Evolutionary conservation across 2,797 vertebrate genomes (phyloP).

Genomic region (Enteromius paludinosus): DNA sequence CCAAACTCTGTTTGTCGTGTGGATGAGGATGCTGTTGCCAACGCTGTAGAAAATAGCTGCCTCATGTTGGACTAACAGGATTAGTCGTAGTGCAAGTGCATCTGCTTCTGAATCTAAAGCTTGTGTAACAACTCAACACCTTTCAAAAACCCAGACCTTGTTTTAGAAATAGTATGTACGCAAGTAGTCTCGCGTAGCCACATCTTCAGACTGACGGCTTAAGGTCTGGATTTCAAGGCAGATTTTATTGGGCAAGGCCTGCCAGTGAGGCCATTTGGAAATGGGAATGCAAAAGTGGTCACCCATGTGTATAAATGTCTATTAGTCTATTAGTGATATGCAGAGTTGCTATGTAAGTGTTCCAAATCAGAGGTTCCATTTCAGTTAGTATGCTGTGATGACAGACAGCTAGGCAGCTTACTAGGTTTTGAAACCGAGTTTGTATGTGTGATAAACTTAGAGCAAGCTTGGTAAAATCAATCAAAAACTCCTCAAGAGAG

Average conservation of each 20-base stretch:
- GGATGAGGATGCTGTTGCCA: not conserved
- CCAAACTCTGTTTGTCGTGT: not conserved
- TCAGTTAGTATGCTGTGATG: not conserved
- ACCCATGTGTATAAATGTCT: not conserved
- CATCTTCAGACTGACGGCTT: no score
- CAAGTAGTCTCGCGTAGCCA: not conserved
- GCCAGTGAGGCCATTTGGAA: not conserved
- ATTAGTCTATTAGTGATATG: not conserved
- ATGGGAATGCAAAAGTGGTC: not conserved
- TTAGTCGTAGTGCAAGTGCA: not conserved
- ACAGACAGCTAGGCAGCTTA: not conserved
- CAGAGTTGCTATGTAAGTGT: not conserved
- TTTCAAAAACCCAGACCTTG: not conserved
- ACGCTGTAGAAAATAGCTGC: conserved; percentile 18
- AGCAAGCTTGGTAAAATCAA: not conserved
- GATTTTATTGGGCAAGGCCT: no score
- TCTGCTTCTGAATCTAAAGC: not conserved
- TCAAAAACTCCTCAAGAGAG: not conserved
- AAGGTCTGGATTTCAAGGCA: no score
- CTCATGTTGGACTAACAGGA: not conserved
- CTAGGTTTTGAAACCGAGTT: conserved; percentile 6
- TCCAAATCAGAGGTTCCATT: not conserved
- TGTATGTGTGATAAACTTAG: not conserved
- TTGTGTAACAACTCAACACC: not conserved
- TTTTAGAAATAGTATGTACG: not conserved